A percentile compares a stretch with the other conserved stretches of the same genome.
These are phyloP conservation scores for Luperina testacea DNA, from an alignment of 2,888 invertebrate species.

Conservation along the genomic window DNA sequence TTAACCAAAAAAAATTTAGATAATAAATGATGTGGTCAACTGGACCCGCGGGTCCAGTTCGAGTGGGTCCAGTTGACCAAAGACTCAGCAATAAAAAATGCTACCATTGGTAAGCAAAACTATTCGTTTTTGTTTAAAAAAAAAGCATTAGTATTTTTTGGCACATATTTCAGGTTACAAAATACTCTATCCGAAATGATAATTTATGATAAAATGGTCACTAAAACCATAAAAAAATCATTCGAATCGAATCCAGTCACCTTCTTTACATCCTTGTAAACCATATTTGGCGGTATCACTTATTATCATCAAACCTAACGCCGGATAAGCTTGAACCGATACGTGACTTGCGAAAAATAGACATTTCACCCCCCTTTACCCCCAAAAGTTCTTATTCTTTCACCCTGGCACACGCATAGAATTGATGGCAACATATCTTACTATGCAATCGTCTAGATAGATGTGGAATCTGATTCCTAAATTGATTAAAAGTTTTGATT, in stretches of 20 bases:
- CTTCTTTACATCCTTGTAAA: slow-evolving; percentile 61
- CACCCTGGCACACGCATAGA: slow-evolving; percentile 64
- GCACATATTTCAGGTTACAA: neutral
- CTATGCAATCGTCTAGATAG: slow-evolving; percentile 48
- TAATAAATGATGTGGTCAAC: too few species aligned
- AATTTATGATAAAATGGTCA: neutral
- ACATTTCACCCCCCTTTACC: slow-evolving; percentile 74
- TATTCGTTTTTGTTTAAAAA: too few species aligned
- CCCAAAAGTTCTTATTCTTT: slow-evolving; percentile 77
- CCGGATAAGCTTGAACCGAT: slow-evolving; percentile 85
- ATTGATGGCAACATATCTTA: slow-evolving; percentile 54
- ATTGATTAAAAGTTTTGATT: slow-evolving; percentile 38
- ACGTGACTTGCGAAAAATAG: slow-evolving; percentile 89
- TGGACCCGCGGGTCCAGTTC: too few species aligned
- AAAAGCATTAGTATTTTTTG: too few species aligned
- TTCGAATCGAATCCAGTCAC: slow-evolving; percentile 70
- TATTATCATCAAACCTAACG: slow-evolving; percentile 89
- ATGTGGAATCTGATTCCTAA: slow-evolving; percentile 46
- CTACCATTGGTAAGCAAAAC: too few species aligned
- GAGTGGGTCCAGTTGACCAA: too few species aligned
- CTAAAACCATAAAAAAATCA: neutral
- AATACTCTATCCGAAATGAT: neutral
- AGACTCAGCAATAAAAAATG: too few species aligned
- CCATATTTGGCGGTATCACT: slow-evolving; percentile 86
- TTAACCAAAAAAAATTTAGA: too few species aligned